phyloP scores from a whole-genome alignment of 35 echinoderm and acorn worm species.

The Heliocidaris erythrogramma region DNA sequence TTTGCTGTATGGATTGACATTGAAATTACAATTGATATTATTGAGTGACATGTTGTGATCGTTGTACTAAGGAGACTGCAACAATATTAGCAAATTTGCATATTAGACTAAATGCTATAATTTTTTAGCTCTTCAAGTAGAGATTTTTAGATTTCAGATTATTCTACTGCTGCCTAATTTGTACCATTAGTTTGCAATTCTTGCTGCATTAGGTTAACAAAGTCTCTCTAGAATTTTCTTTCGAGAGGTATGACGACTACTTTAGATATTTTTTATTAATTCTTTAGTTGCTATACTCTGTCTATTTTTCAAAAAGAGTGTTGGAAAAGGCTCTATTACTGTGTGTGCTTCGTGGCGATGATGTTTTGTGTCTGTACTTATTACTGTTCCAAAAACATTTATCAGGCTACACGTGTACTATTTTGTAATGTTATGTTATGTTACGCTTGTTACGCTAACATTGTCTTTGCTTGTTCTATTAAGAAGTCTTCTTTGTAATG shows the following conservation, averaged over 20 bases:
- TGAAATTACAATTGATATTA: neutral
- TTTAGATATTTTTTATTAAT: neutral
- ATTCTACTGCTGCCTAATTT: neutral
- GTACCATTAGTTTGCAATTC: neutral
- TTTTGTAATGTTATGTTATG: constrained; percentile 1
- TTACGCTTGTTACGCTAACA: neutral
- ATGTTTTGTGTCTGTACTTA: neutral
- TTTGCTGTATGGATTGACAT: neutral
- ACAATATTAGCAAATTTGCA: neutral
- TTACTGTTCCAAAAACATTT: neutral
- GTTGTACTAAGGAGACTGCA: neutral
- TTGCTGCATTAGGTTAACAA: neutral
- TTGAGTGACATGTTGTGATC: neutral
- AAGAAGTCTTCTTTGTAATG: neutral
- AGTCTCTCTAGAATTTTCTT: neutral
- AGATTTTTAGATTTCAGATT: neutral
- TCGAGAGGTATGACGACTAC: neutral
- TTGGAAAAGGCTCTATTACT: neutral
- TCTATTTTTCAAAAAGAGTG: neutral
- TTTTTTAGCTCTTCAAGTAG: neutral
- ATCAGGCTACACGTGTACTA: neutral
- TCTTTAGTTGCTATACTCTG: neutral
- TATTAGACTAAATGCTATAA: neutral
- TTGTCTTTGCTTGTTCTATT: neutral
- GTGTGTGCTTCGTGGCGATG: neutral